Conservation (phyloP, 2,888 invertebrate species). For the Cheilosia soror region DNA sequence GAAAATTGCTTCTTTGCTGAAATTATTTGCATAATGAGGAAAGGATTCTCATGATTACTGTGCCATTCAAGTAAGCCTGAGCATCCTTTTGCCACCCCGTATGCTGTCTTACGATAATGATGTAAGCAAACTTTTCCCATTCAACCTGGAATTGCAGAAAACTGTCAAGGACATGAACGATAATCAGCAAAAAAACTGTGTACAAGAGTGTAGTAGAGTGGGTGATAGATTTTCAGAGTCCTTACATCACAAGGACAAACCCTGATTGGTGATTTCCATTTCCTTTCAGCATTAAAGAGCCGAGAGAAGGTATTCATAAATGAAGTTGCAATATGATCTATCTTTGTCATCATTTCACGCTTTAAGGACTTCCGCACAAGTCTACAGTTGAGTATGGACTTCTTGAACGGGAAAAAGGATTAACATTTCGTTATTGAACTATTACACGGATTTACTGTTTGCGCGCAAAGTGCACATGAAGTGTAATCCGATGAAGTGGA, state of each 20-base stretch:
- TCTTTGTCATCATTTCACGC: slow-evolving; percentile 12
- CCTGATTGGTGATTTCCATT: slow-evolving; percentile 3
- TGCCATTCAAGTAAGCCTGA: neutral
- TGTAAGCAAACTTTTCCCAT: slow-evolving; percentile 26
- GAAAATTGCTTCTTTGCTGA: slow-evolving; percentile 20
- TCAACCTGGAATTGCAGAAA: slow-evolving; percentile 6
- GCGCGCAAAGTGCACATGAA: slow-evolving; percentile 27
- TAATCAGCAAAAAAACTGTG: neutral
- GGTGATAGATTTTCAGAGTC: neutral
- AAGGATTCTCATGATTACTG: slow-evolving; percentile 50
- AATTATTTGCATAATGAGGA: slow-evolving; percentile 58
- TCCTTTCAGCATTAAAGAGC: neutral
- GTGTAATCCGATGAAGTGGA: slow-evolving; percentile 34
- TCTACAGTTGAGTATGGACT: slow-evolving; percentile 4
- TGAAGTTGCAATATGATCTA: slow-evolving; percentile 34
- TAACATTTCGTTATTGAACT: slow-evolving; percentile 54
- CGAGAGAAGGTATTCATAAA: slow-evolving; percentile 2
- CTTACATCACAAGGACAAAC: slow-evolving; percentile 7
- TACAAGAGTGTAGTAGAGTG: slow-evolving; percentile 7
- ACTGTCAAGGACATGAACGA: slow-evolving; percentile 18
- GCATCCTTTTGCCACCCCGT: slow-evolving; percentile 9
- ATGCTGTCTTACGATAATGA: neutral
- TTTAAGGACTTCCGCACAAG: slow-evolving; percentile 19
- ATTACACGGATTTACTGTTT: slow-evolving; percentile 32
- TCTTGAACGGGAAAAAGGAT: slow-evolving; percentile 30